Percentiles rank a stretch among this genome's conserved stretches.
These are phyloP conservation scores for Ennomos quercinarius DNA, from an alignment of 2,888 invertebrate genomes.

Conservation along the genomic window DNA sequence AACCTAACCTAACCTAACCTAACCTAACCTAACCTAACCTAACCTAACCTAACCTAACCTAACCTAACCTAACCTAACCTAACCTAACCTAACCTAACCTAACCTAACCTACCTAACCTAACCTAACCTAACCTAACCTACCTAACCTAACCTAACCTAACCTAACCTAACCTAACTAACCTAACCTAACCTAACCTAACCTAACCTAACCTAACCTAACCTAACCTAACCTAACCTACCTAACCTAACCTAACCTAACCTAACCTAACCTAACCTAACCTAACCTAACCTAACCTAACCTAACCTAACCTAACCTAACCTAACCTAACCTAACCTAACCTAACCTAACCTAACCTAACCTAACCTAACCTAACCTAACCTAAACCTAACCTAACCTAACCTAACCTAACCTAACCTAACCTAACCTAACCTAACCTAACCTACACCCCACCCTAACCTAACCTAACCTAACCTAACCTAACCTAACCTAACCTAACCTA, in stretches of 20 bases:
- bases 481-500: slow-evolving; percentile 25
- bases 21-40: slow-evolving; percentile 25
- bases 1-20: slow-evolving; percentile 27
- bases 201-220: slow-evolving; percentile 30
- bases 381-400: slow-evolving; percentile 21
- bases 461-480: slow-evolving; percentile 20
- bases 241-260: slow-evolving; percentile 24
- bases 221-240: slow-evolving; percentile 28
- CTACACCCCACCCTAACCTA: slow-evolving; percentile 18
- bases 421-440: slow-evolving; percentile 21
- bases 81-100: slow-evolving; percentile 26
- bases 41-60: slow-evolving; percentile 22
- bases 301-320: slow-evolving; percentile 21
- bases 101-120: slow-evolving; percentile 26
- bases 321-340: slow-evolving; percentile 21
- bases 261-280: slow-evolving; percentile 24
- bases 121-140: slow-evolving; percentile 29
- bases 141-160: slow-evolving; percentile 30
- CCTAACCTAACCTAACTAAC: slow-evolving; percentile 29
- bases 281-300: slow-evolving; percentile 21
- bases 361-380: slow-evolving; percentile 21
- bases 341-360: slow-evolving; percentile 21
- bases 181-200: slow-evolving; percentile 32
- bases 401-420: slow-evolving; percentile 21
- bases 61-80: slow-evolving; percentile 27